phyloP scores from a whole-genome alignment of 2,113 vertebrate species.

The Pongo abelii region DNA sequence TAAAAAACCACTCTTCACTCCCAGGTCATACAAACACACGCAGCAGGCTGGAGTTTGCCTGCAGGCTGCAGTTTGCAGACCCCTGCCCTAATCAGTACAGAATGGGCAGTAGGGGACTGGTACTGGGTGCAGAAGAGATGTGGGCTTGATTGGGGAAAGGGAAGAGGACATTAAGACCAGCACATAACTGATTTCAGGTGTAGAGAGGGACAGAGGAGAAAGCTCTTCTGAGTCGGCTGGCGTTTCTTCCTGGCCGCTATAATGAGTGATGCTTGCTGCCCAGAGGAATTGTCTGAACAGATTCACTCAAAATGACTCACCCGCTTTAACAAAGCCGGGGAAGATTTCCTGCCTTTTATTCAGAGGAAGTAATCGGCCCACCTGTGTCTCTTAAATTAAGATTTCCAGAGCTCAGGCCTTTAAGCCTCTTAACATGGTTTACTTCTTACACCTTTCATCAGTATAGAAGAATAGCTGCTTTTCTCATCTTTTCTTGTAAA shows the following conservation, averaged over 20 bases:
- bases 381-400: constrained; percentile 70
- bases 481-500: constrained; percentile 66
- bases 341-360: constrained; percentile 68
- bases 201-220: background rate
- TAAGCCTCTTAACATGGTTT: constrained; percentile 70
- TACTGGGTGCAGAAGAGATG: background rate
- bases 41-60: background rate
- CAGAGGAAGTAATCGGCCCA: constrained; percentile 61
- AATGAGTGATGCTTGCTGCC: background rate
- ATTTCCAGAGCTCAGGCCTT: constrained; percentile 54
- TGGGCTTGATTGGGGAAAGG: background rate
- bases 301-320: constrained; percentile 64
- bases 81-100: background rate
- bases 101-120: background rate
- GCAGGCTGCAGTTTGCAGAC: background rate
- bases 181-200: background rate
- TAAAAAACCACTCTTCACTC: background rate
- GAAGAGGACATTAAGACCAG: background rate
- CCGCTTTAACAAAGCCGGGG: constrained; percentile 29
- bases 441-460: constrained; percentile 51
- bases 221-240: background rate
- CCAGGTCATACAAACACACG: background rate
- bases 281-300: constrained; percentile 51
- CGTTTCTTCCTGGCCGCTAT: background rate
- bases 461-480: constrained; percentile 55